phyloP scores from a whole-genome alignment of 1,140 invertebrate genomes.

The Papilio glaucus region DNA sequence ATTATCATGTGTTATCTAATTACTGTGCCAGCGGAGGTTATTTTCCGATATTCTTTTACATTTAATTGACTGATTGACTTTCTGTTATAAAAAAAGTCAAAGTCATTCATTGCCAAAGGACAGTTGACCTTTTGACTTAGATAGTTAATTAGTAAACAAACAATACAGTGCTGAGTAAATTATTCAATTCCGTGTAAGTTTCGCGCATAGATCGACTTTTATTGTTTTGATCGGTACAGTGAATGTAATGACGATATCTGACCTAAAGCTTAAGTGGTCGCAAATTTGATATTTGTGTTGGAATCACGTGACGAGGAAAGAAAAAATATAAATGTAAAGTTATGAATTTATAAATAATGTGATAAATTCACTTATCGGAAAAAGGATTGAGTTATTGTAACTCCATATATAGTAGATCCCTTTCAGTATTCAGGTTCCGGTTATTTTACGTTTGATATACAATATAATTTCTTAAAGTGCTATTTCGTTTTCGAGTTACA shows the following conservation, averaged over 20 bases:
- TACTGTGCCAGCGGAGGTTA: background rate
- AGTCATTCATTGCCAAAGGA: slow-evolving; percentile 34
- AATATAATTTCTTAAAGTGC: too few species aligned
- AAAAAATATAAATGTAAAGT: too few species aligned
- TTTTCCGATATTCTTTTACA: slow-evolving; percentile 5
- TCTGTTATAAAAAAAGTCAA: slow-evolving; percentile 20
- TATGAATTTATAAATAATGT: too few species aligned
- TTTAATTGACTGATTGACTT: slow-evolving; percentile 11
- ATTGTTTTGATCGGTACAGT: slow-evolving; percentile 15
- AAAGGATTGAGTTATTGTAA: too few species aligned
- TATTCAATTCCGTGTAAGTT: background rate
- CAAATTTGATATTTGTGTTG: too few species aligned
- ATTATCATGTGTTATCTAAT: slow-evolving; percentile 22
- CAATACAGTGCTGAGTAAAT: slow-evolving; percentile 11
- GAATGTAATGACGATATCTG: background rate
- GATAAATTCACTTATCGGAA: too few species aligned
- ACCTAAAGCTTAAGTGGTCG: too few species aligned
- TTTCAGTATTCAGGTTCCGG: too few species aligned
- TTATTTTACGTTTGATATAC: too few species aligned
- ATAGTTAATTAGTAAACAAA: slow-evolving; percentile 5
- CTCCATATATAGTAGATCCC: too few species aligned
- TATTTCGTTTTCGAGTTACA: too few species aligned
- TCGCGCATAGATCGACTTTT: slow-evolving; percentile 18
- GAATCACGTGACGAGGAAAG: too few species aligned
- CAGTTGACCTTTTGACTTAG: slow-evolving; percentile 26